Percentiles rank a stretch among this genome's conserved stretches.
These are phyloP conservation scores for Eugnorisma glareosa DNA, from an alignment of 2,888 invertebrate genomes.

Conservation along the genomic window DNA sequence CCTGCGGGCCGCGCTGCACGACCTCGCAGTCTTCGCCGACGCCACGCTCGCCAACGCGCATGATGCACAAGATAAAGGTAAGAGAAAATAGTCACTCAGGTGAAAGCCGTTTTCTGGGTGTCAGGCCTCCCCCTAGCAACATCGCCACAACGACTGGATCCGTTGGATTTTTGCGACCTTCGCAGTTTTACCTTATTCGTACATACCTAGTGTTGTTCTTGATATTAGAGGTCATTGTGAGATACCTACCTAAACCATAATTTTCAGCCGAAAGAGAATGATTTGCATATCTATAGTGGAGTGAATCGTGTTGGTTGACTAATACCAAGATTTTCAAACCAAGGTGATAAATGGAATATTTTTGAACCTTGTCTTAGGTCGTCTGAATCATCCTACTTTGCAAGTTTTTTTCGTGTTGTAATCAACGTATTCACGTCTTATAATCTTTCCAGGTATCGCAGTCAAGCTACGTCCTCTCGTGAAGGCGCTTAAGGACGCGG, in stretches of 20 bases:
- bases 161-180: not conserved
- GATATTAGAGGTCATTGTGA: not conserved
- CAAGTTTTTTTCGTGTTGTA: conserved; percentile 11
- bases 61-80: conserved; percentile 94
- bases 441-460: conserved; percentile 88
- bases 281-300: conserved; percentile 6
- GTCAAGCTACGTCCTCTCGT: conserved; percentile 94
- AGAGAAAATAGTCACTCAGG: not conserved
- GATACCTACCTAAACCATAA: not conserved
- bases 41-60: conserved; percentile 96
- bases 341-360: conserved; percentile 22
- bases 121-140: not conserved
- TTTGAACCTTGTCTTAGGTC: conserved; percentile 16
- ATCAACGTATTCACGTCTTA: conserved; percentile 1
- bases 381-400: conserved; percentile 18
- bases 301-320: conserved; percentile 12
- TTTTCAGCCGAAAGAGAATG: conserved; percentile 6
- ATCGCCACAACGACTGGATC: not conserved
- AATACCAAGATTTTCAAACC: not conserved
- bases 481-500: conserved; percentile 94
- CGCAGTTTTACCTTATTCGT: not conserved
- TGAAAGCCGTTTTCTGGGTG: not conserved
- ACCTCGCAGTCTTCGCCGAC: conserved; percentile 96
- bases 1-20: conserved; percentile 95
- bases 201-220: not conserved